A percentile compares a stretch with the other conserved stretches of the same genome.
These are phyloP conservation scores for Cynoglossus semilaevis DNA, from an alignment of 2,113 vertebrate species.

Conservation along the genomic window DNA sequence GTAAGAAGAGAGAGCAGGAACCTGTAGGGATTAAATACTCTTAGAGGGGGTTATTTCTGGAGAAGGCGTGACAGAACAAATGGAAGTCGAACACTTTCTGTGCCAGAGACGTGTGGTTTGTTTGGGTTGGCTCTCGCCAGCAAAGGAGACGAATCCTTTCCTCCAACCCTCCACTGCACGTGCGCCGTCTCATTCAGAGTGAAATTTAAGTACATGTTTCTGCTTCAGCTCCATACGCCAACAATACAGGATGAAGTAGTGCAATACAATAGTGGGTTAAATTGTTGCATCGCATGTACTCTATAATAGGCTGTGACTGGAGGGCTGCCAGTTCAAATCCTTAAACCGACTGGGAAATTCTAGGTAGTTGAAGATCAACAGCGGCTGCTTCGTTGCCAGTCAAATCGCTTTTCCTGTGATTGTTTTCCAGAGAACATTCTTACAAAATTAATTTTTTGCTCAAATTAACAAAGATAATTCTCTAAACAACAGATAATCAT, in stretches of 20 bases:
- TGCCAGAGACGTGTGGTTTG: constrained; percentile 70
- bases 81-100: constrained; percentile 42
- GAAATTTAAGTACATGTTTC: constrained; percentile 5
- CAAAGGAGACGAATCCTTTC: constrained; percentile 36
- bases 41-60: constrained; percentile 75
- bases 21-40: constrained; percentile 66
- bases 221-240: not conserved
- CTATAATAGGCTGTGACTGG: constrained; percentile 28
- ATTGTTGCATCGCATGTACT: constrained; percentile 6
- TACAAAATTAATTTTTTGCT: no score
- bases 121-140: constrained; percentile 67
- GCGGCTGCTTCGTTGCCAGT: no score
- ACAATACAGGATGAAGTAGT: not conserved
- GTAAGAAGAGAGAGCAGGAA: constrained; percentile 33
- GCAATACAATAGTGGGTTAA: not conserved
- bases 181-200: constrained; percentile 8
- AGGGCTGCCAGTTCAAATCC: constrained; percentile 25
- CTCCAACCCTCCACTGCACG: constrained; percentile 38
- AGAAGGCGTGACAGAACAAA: constrained; percentile 50
- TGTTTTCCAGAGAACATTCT: no score
- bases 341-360: constrained; percentile 10
- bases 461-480: no score
- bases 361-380: no score
- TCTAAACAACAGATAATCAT: no score
- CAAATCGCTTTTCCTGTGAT: no score